These are phyloP conservation scores for Mormyrops boulengeri DNA, from an alignment of 2,797 vertebrate species.

Conservation along the genomic window DNA sequence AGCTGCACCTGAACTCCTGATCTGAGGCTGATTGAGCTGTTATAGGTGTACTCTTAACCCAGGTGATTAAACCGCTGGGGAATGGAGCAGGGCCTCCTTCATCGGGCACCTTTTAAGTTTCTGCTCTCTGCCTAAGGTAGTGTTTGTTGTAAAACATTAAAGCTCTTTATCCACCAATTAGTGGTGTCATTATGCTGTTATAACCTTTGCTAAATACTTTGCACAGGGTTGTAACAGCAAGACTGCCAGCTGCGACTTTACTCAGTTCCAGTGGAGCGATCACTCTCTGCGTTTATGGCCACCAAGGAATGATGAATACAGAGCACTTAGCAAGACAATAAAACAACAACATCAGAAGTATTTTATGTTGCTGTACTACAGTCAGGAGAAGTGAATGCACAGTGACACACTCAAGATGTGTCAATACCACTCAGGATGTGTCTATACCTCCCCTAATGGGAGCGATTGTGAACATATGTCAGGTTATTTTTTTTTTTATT, in stretches of 20 bases:
- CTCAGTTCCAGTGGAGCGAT: background rate
- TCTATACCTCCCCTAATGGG: background rate
- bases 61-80: conserved; percentile 30
- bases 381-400: background rate
- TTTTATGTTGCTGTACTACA: background rate
- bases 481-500: background rate
- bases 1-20: conserved; percentile 32
- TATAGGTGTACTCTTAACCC: conserved; percentile 7
- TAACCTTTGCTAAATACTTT: background rate
- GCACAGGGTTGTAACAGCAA: background rate
- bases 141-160: background rate
- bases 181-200: background rate
- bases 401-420: background rate
- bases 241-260: background rate
- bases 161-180: background rate
- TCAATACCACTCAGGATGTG: background rate
- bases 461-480: background rate
- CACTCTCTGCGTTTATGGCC: background rate
- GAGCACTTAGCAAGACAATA: background rate
- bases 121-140: background rate
- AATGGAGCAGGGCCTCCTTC: background rate
- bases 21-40: conserved; percentile 30
- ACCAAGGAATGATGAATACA: background rate
- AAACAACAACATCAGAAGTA: background rate
- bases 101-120: background rate